Conservation (phyloP, 2,113 vertebrate species). For the Serilophus lunatus region DNA sequence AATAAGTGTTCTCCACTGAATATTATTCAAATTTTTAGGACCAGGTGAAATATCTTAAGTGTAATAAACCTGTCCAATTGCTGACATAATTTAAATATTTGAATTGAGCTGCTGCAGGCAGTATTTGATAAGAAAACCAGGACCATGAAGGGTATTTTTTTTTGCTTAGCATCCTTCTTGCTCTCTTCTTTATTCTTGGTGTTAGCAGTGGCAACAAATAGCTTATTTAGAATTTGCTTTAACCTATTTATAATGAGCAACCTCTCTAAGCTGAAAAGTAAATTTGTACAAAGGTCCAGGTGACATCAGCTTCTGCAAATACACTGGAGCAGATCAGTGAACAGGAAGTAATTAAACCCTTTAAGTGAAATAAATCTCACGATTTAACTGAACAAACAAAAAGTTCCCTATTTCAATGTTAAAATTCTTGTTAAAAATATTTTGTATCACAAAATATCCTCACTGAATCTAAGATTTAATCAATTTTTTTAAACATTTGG, state of each 20-base stretch:
- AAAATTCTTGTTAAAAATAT: neutral
- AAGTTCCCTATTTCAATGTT: neutral
- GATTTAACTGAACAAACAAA: neutral
- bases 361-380: constrained; percentile 11
- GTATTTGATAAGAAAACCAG: neutral
- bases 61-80: neutral
- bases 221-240: constrained; percentile 37
- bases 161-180: neutral
- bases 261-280: constrained; percentile 45
- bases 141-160: neutral
- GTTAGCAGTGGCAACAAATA: neutral
- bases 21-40: neutral
- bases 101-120: neutral
- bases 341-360: constrained; percentile 45
- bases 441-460: neutral
- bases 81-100: neutral
- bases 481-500: neutral
- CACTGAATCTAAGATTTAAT: neutral
- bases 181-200: neutral
- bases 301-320: constrained; percentile 58
- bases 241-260: constrained; percentile 37
- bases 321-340: constrained; percentile 31
- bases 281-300: constrained; percentile 39
- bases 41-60: neutral
- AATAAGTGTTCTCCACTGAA: neutral